Evolutionary conservation across 2,797 vertebrate genomes (phyloP).

Genomic region (Neosilurus mollespiculum): DNA sequence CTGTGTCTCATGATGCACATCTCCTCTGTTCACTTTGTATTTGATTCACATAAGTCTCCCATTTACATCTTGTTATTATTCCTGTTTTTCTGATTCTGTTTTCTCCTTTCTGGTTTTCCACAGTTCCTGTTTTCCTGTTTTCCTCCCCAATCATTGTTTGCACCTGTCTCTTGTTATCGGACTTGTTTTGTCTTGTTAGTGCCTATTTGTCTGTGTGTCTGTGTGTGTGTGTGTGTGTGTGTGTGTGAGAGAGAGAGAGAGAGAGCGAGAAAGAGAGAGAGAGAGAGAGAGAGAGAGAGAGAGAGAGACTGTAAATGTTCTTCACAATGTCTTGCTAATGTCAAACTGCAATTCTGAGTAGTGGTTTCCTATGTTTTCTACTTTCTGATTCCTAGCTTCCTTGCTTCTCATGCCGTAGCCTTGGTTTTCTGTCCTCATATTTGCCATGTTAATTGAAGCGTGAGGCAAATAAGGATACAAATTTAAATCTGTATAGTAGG

Average conservation of each 20-base stretch:
- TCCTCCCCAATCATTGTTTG: neutral
- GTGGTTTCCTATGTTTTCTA: constrained; percentile 18
- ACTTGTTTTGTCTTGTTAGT: constrained; percentile 24
- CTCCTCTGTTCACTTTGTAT: constrained; percentile 22
- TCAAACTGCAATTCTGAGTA: constrained; percentile 23
- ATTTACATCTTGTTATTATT: constrained; percentile 16
- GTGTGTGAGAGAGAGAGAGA: neutral
- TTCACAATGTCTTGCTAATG: constrained; percentile 22
- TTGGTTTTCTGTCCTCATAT: constrained; percentile 1
- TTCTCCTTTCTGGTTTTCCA: constrained; percentile 20
- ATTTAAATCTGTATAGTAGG: neutral
- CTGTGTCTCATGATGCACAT: neutral
- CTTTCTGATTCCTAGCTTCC: constrained; percentile 11
- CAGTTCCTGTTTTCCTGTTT: constrained; percentile 22
- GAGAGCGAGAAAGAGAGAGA: too few species aligned
- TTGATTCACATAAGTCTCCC: constrained; percentile 19
- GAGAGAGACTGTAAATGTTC: neutral
- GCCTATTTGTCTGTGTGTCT: constrained; percentile 5
- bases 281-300: too few species aligned
- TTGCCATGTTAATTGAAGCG: constrained; percentile 9
- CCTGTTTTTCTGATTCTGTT: constrained; percentile 25
- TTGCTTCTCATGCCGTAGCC: neutral
- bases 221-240: neutral
- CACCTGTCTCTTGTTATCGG: constrained; percentile 28
- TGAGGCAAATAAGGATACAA: neutral